Base-by-base conservation (phyloP, 2,888 invertebrate species). In the Amorpha juglandis region DNA sequence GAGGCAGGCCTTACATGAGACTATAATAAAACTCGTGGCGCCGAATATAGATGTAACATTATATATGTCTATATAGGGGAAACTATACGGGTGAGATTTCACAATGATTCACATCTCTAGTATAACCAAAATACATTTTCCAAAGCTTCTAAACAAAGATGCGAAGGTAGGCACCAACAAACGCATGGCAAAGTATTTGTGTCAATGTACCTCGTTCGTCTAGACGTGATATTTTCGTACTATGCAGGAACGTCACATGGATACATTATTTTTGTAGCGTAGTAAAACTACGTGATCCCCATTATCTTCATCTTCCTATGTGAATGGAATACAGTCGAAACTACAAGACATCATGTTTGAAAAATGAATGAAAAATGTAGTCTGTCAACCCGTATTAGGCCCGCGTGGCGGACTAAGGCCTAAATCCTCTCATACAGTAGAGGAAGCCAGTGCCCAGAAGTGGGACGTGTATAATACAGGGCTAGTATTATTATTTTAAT, bases 161-260 rank as follows among this genome's bases (percentile, higher is more conserved):
- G 35, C 47, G 35, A 19, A 48, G 35, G 12, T 27, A 42, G 4
- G 38, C 12, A 27, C 69, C 66, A 70, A 69, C 64, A 67, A 64
- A 66, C 69, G 68, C 62, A 66, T 68, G 47, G 63, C 68, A 58
- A 68, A 69, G 63, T 80, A 83, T 80, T 74, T 76, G 71, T 83
- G 83, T 82, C 82, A 80, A 77, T 69, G 74, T 73, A 78, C 77
- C 69, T 27, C 72, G 69, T 63, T 67, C 67, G 86, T 87, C 86
- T 86, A 84, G 85, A 83, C 86, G 71, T 71, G 75, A 71, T 87
- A 87, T 81, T 82, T 86, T 80, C 76, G 79, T 73, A 50, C 55
- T 50, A 19, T 50, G 63, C 66, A 67, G 69, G 21, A 71, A 69
- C 74, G 64, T 65, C 68, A 47, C 50, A 48, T 14, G 16, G 14